Base-by-base conservation (phyloP, 1,140 invertebrate genomes). In the Meloidogyne chitwoodi region DNA sequence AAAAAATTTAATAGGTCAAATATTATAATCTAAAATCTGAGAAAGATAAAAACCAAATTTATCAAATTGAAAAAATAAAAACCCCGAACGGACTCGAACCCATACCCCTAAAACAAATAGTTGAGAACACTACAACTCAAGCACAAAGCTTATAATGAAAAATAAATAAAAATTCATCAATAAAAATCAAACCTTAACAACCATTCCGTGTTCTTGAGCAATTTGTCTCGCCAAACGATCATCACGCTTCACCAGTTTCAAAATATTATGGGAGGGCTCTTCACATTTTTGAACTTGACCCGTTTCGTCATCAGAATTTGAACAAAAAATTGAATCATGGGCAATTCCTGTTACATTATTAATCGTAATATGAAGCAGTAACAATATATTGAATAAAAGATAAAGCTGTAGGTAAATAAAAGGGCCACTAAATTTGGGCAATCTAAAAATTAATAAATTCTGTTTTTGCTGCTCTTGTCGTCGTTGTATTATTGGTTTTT, bases 121-220 rank as follows among this genome's bases (percentile, higher is more conserved):
- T 22, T n/a, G n/a, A 3, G 5, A 74, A 34, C 29, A 8, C 29
- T 16, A 65, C 29, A 12, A 65, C 63, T 26, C 14, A 65, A 27
- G 11, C 63, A 29, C 27, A 66, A 19, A 19, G 4, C 19, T 6
- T 24, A 0, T 6, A 66, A 66, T 24, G 2, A 31, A 19, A 31
- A 12, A 19, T 2, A 38, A 27, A 12, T 24, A 2, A 34, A 22
- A 67, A 74, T 12, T 14, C 41, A 16, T 26, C 14, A 29, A 77
- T 10, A 74, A 41, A 41, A 1, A 4, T 34, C 76, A 22, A 41
- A 84, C 83, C 74, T 79, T 85, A 14, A 86, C 79, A 56, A 71
- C 48, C 84, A 86, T 87, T 24, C 70, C 82, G 44, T 87, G 84
- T 38, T 87, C 83, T 14, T 66, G 68, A 24, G 84, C 84, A 65